phyloP scores from a whole-genome alignment of 2,113 vertebrate genomes.

The Limanda limanda region DNA sequence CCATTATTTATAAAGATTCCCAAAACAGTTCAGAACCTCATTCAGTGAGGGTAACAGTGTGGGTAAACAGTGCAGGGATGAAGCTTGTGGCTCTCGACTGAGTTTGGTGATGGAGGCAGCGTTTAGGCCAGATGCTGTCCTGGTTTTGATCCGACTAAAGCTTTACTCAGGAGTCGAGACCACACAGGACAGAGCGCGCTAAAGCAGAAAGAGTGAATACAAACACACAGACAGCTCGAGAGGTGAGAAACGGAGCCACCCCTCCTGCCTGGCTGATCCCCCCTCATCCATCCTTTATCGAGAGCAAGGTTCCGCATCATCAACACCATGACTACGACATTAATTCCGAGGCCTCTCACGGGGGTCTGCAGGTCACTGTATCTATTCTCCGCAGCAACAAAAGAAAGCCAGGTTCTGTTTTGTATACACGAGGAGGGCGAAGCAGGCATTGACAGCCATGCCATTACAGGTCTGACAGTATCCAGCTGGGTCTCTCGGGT shows the following conservation, averaged over 20 bases:
- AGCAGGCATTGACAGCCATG: constrained; percentile 24
- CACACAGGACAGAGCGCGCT: constrained; percentile 48
- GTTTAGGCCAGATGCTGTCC: not conserved
- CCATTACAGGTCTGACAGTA: constrained; percentile 57
- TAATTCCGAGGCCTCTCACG: constrained; percentile 37
- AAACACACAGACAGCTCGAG: constrained; percentile 42
- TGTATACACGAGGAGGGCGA: constrained; percentile 52
- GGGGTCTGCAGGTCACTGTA: constrained; percentile 25
- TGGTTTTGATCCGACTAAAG: constrained; percentile 22
- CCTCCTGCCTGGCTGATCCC: constrained; percentile 32
- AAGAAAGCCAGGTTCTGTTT: constrained; percentile 53
- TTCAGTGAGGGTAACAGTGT: constrained; percentile 5
- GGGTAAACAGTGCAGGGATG: constrained; percentile 23
- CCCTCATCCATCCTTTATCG: constrained; percentile 32
- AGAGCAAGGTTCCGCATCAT: constrained; percentile 58
- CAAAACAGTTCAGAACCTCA: constrained; percentile 17
- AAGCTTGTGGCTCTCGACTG: constrained; percentile 4
- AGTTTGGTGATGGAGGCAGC: constrained; percentile 1
- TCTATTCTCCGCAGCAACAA: constrained; percentile 27
- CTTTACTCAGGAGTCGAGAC: constrained; percentile 33
- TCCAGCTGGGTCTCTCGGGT: constrained; percentile 68
- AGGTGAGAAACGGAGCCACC: constrained; percentile 30
- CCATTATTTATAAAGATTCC: constrained; percentile 38
- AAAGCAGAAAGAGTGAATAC: constrained; percentile 57
- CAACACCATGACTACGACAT: constrained; percentile 46